Percentiles rank a stretch among this genome's conserved stretches.
These are phyloP conservation scores for Amblyopsis rosae DNA, from an alignment of 2,113 vertebrate species.

Conservation along the genomic window DNA sequence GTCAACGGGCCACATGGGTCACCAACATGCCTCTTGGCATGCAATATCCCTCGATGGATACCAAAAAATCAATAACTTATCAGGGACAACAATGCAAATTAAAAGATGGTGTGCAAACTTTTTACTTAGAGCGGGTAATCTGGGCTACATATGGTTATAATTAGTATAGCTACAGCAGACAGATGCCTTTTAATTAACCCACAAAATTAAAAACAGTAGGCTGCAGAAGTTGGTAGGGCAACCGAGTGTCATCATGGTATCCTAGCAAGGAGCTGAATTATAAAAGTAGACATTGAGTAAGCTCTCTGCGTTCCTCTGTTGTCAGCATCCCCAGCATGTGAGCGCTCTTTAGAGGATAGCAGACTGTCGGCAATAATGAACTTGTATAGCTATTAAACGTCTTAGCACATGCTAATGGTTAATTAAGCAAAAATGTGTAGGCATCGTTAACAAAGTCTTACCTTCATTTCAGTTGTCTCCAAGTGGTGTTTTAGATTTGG, in stretches of 20 bases:
- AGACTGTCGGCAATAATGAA: slow-evolving; percentile 41
- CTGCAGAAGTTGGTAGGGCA: slow-evolving; percentile 64
- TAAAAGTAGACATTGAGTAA: slow-evolving; percentile 29
- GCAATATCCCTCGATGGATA: background rate
- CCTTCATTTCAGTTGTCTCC: background rate
- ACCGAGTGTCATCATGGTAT: slow-evolving; percentile 3
- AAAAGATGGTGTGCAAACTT: slow-evolving; percentile 1
- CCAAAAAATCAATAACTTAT: background rate
- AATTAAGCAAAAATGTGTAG: slow-evolving; percentile 48
- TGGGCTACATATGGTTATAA: slow-evolving; percentile 70
- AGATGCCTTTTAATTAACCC: slow-evolving; percentile 78
- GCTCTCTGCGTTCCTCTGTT: slow-evolving; percentile 25
- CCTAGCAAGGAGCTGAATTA: background rate
- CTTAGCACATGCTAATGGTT: slow-evolving; percentile 60
- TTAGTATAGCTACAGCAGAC: slow-evolving; percentile 69
- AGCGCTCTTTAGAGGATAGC: slow-evolving; percentile 35
- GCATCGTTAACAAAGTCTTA: background rate
- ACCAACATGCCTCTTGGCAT: no score
- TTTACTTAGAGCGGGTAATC: slow-evolving; percentile 51
- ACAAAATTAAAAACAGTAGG: slow-evolving; percentile 73
- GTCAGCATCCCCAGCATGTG: slow-evolving; percentile 25
- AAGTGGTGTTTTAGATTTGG: background rate
- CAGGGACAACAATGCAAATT: background rate
- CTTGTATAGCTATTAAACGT: slow-evolving; percentile 39
- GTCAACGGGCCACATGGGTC: no score